phyloP scores from a whole-genome alignment of 1,140 invertebrate species.

The Hypsibius dujardini region DNA sequence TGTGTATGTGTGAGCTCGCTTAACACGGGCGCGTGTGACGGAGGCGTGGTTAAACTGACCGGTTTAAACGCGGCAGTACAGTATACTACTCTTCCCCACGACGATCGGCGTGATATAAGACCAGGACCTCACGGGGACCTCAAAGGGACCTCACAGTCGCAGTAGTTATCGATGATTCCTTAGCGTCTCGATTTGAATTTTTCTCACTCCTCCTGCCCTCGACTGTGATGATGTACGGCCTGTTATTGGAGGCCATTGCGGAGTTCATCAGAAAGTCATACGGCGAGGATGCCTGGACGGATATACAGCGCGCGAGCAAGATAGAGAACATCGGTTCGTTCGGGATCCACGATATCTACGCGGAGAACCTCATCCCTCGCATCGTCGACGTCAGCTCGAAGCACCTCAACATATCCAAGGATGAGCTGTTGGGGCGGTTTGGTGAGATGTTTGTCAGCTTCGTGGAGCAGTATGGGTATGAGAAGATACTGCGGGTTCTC shows the following conservation, averaged over 20 bases:
- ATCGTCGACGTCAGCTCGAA: conserved; percentile 46
- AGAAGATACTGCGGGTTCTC: conserved; percentile 31
- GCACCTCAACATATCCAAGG: conserved; percentile 29
- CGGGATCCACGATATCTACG: conserved; percentile 76
- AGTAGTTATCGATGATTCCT: no score
- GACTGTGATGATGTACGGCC: conserved; percentile 58
- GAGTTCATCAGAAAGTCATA: conserved; percentile 72
- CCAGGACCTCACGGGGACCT: no score
- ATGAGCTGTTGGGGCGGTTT: conserved; percentile 64
- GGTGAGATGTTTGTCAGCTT: conserved; percentile 57
- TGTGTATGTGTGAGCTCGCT: no score
- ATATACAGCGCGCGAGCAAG: conserved; percentile 55
- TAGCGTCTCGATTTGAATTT: no score
- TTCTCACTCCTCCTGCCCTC: no score
- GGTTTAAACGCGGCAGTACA: no score
- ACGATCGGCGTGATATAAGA: no score
- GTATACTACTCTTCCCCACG: no score
- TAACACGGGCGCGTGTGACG: no score
- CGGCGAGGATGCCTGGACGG: conserved; percentile 77
- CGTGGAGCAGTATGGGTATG: conserved; percentile 22
- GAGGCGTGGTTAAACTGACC: no score
- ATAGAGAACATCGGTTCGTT: conserved; percentile 65
- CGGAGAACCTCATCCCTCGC: conserved; percentile 63
- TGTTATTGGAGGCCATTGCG: conserved; percentile 74
- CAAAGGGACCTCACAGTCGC: no score